These are phyloP conservation scores for Heterochromis multidens DNA, from an alignment of 2,113 vertebrate genomes.

Conservation along the genomic window DNA sequence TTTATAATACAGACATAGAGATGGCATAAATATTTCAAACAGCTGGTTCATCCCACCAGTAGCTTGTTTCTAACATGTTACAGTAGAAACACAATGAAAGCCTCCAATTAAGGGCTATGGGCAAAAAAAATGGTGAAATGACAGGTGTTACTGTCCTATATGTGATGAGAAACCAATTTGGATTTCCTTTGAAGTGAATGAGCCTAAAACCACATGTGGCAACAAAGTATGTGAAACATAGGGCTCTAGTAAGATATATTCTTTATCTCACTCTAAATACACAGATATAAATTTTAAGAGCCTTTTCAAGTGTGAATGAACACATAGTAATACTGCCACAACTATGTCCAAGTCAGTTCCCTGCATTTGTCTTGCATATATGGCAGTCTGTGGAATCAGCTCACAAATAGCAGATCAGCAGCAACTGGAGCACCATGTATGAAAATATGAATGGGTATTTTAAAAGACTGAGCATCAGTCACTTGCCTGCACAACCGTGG, in stretches of 20 bases:
- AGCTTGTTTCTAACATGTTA: background rate
- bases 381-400: background rate
- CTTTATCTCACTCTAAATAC: background rate
- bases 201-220: background rate
- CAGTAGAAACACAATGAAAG: background rate
- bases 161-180: background rate
- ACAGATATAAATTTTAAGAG: background rate
- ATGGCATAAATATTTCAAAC: constrained; percentile 3
- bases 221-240: background rate
- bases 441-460: background rate
- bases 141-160: background rate
- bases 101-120: background rate
- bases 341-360: background rate
- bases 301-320: background rate
- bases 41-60: constrained; percentile 4
- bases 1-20: background rate
- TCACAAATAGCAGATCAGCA: background rate
- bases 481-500: constrained; percentile 28
- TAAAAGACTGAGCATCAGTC: constrained; percentile 4
- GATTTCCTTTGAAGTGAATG: background rate
- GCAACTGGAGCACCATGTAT: background rate
- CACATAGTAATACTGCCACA: background rate
- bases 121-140: background rate
- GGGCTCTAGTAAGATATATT: background rate
- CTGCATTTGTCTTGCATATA: background rate